Evolutionary conservation across 2,797 vertebrate species (phyloP), one percentile per base, ranked within the genome.

Genomic region (Melanotaenia nigrans): DNA sequence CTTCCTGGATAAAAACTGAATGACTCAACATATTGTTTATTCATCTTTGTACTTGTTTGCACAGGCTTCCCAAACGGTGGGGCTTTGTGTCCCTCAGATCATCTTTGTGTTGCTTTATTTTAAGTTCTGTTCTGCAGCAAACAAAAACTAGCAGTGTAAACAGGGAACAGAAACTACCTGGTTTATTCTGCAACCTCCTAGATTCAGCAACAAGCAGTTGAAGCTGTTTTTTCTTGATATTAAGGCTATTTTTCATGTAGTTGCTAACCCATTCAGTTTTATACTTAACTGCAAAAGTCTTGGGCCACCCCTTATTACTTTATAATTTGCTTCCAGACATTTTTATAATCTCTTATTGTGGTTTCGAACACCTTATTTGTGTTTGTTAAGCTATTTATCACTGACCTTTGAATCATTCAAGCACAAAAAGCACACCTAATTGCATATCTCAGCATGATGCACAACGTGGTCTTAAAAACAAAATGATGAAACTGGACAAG

Each of bases 11-110:
- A 20, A 70, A 73, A 49, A 71, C 81, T 69, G 49, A 4, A 71
- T 78, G 75, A 78, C 62, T 82, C 71, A 73, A 63, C 36, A 11
- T 35, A 22, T 68, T 73, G 45, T 70, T 84, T 62, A 47, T 74
- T 20, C 51, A n/a, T 11, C 13, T 66, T 45, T 67, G 59, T 68
- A 67, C 60, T 33, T 75, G 58, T 73, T 78, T 63, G 64, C 63
- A 28, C 65, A 56, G 42, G 42, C 47, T 25, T 57, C 28, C 40
- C 47, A 30, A 69, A 22, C n/a, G 0, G 30, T 54, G 32, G 6
- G 14, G 42, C 38, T 61, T 36, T 63, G 25, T 24, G 61, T 77
- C 30, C 30, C 56, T 20, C 13, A 30, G 11, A 54, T 65, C 54
- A 13, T 25, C 20, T 38, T 58, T 58, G n/a, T 13, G 28, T 63